Evolutionary conservation across 2,888 invertebrate species (phyloP).

Genomic region (Harpagoxenus sublaevis): DNA sequence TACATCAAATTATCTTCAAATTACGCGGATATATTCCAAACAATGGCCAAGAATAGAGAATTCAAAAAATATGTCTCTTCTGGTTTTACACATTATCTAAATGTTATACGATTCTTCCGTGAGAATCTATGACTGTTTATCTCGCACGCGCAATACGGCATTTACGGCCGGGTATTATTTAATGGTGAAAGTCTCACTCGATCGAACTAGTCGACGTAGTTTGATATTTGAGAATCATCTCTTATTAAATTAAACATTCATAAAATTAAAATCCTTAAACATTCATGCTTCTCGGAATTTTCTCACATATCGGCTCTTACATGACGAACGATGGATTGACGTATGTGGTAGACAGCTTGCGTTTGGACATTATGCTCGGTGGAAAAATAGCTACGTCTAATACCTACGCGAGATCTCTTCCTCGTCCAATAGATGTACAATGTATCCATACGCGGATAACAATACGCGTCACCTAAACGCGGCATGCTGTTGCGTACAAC

Average conservation of each 20-base stretch:
- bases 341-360: neutral
- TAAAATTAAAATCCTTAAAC: neutral
- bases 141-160: neutral
- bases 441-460: slow-evolving; percentile 56
- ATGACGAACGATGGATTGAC: slow-evolving; percentile 5
- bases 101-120: neutral
- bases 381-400: slow-evolving; percentile 10
- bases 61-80: neutral
- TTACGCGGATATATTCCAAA: neutral
- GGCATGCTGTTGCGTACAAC: slow-evolving; percentile 30
- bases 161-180: neutral
- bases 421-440: slow-evolving; percentile 54
- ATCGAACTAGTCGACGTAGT: neutral
- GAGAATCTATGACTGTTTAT: slow-evolving; percentile 2
- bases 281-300: neutral
- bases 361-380: neutral
- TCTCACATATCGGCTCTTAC: slow-evolving; percentile 23
- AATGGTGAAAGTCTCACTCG: slow-evolving; percentile 30
- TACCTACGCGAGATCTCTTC: slow-evolving; percentile 52
- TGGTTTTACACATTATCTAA: neutral
- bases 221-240: slow-evolving; percentile 31
- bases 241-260: slow-evolving; percentile 30
- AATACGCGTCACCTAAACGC: slow-evolving; percentile 68
- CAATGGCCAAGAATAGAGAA: neutral
- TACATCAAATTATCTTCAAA: slow-evolving; percentile 38